Base-by-base conservation (phyloP, 2,888 invertebrate species). In the Deilephila elpenor region DNA sequence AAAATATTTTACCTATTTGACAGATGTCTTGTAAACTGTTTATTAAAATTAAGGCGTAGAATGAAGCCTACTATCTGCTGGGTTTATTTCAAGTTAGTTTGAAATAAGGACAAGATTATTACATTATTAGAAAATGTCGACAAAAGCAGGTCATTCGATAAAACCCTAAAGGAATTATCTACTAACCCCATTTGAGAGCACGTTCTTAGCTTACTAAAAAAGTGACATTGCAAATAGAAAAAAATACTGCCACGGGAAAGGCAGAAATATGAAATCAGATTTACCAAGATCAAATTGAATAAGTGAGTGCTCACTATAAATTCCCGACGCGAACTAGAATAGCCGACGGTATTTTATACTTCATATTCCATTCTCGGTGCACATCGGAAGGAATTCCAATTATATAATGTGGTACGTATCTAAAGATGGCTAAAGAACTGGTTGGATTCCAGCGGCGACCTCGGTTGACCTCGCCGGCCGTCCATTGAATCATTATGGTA, bases 381-480 rank as follows among this genome's bases (percentile, higher is more conserved):
- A 64, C 37, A 59, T 56, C 59, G 64, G 59, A 37, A 67, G 64
- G 72, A 73, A 73, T 73, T 73, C 59, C 67, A 73, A 73, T 73
- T 64, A 73, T 64, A 67, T 64, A 59, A 73, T 73, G 72, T 73
- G 71, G 76, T 67, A 51, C 51, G 72, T 67, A 67, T 53, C 61
- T 62, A 51, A 7, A 70, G 32, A 71, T 61, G 51, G 61, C n/a
- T 51, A 67, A 67, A 44, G 75, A 75, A 73, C 78, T 75, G 75
- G 78, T 75, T 71, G 73, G 78, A 79, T 79, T 78, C 77, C 74
- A 73, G 53, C 56, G 67, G 70, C 75, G 78, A 78, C 78, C 78
- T 71, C 74, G 74, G 25, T 74, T 76, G 78, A 78, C 78, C 77
- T 75, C 37, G 37, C 70, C 70, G 71, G 20, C 56, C 59, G 64